Percentiles rank a stretch among this genome's conserved stretches.
Evolutionary conservation across 1,140 invertebrate genomes (phyloP).

Genomic region (Delia radicum): DNA sequence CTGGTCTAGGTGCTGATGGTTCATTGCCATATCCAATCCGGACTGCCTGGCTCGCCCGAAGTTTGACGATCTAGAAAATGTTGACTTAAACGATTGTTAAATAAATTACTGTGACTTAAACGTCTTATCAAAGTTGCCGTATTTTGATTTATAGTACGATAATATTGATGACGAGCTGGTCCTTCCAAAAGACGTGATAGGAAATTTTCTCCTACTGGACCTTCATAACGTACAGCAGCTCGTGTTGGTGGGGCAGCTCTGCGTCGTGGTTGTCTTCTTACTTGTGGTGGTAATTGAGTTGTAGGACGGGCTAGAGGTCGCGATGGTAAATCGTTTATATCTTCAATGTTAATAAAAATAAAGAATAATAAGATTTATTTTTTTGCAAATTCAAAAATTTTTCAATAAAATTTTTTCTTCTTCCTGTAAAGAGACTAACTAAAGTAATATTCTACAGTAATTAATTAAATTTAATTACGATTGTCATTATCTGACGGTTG

Average conservation of each 20-base stretch:
- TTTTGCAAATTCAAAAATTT: no score
- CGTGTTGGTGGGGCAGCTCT: constrained; percentile 32
- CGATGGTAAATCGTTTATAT: background rate
- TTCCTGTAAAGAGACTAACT: no score
- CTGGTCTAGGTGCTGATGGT: constrained; percentile 34
- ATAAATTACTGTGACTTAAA: constrained; percentile 49
- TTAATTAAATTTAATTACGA: no score
- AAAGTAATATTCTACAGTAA: no score
- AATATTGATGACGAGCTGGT: constrained; percentile 47
- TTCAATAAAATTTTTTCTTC: no score
- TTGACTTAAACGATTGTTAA: constrained; percentile 36
- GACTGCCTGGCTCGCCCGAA: background rate
- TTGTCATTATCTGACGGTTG: no score
- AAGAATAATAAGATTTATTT: background rate
- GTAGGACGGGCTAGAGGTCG: background rate
- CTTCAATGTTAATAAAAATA: background rate
- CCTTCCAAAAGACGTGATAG: constrained; percentile 46
- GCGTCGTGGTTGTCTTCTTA: constrained; percentile 24
- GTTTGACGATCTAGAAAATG: constrained; percentile 19
- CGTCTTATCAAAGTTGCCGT: constrained; percentile 50
- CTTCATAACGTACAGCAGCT: constrained; percentile 36
- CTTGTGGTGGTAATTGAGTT: constrained; percentile 26
- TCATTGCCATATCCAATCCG: no score
- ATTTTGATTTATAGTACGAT: constrained; percentile 51
- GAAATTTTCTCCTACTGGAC: constrained; percentile 41